Evolutionary conservation across 2,113 vertebrate species (phyloP).

Genomic region (Callopanchax toddi): DNA sequence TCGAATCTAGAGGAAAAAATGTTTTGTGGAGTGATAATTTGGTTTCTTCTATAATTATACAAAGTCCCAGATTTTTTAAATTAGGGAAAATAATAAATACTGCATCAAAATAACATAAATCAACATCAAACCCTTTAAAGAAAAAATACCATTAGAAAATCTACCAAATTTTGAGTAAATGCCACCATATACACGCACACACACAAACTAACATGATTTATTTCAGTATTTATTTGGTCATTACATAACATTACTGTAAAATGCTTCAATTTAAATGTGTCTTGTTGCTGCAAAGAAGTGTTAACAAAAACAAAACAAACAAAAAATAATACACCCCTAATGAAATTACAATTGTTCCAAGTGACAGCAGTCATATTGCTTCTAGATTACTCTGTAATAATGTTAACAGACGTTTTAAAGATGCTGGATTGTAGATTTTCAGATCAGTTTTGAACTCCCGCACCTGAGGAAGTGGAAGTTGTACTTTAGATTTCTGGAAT

Average conservation of each 20-base stretch:
- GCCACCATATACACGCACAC: background rate
- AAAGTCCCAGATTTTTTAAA: no score
- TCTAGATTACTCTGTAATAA: no score
- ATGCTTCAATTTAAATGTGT: constrained; percentile 67
- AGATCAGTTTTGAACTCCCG: constrained; percentile 7
- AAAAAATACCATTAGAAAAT: no score
- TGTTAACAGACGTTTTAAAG: constrained; percentile 8
- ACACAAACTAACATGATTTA: constrained; percentile 64
- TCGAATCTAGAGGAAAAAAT: constrained; percentile 53
- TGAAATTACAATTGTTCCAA: constrained; percentile 42
- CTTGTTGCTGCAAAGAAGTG: constrained; percentile 51
- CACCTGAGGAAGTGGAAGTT: constrained; percentile 29
- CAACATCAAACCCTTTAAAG: no score
- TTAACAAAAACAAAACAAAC: constrained; percentile 41
- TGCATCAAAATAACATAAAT: no score
- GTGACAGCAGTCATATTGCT: constrained; percentile 50
- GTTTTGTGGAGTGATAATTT: no score
- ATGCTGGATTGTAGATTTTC: no score
- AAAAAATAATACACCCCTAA: constrained; percentile 49
- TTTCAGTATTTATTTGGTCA: constrained; percentile 74
- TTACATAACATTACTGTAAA: constrained; percentile 74
- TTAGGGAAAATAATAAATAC: no score
- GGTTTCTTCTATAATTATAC: no score
- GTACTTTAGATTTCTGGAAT: constrained; percentile 23
- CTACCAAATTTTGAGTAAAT: background rate